Conservation (phyloP, 2,888 invertebrate genomes). For the Drosophila merina region DNA sequence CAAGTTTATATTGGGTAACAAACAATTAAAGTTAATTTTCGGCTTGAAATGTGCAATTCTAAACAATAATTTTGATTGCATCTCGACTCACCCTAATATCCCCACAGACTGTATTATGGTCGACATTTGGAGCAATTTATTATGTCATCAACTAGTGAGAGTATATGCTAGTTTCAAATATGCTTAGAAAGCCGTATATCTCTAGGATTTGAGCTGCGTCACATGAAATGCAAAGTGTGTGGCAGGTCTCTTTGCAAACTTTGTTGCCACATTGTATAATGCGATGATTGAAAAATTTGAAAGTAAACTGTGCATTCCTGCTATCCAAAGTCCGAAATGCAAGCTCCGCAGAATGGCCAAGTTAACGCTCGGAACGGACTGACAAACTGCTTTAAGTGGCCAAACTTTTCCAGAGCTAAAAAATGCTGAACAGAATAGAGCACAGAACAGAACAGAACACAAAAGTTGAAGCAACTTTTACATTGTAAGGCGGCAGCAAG, state of each 20-base stretch:
- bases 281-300: conserved; percentile 46
- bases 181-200: conserved; percentile 46
- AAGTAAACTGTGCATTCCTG: conserved; percentile 30
- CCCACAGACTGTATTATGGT: conserved; percentile 54
- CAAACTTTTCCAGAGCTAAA: conserved; percentile 40
- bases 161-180: conserved; percentile 38
- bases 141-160: conserved; percentile 69
- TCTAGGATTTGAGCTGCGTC: conserved; percentile 40
- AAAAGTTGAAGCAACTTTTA: conserved; percentile 58
- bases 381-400: conserved; percentile 54
- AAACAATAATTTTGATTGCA: not conserved
- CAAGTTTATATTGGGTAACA: not conserved
- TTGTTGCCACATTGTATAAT: conserved; percentile 36
- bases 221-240: conserved; percentile 37
- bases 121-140: conserved; percentile 70
- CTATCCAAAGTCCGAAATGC: conserved; percentile 28
- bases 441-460: conserved; percentile 10
- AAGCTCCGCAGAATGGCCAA: conserved; percentile 38
- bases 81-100: not conserved
- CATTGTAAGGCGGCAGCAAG: conserved; percentile 54
- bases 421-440: conserved; percentile 37
- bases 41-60: not conserved
- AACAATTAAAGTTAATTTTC: not conserved
- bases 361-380: conserved; percentile 50
- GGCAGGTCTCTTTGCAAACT: conserved; percentile 19